A percentile compares a stretch with the other conserved stretches of the same genome.
phyloP scores from a whole-genome alignment of 2,888 invertebrate genomes.

The Eupithecia centaureata region DNA sequence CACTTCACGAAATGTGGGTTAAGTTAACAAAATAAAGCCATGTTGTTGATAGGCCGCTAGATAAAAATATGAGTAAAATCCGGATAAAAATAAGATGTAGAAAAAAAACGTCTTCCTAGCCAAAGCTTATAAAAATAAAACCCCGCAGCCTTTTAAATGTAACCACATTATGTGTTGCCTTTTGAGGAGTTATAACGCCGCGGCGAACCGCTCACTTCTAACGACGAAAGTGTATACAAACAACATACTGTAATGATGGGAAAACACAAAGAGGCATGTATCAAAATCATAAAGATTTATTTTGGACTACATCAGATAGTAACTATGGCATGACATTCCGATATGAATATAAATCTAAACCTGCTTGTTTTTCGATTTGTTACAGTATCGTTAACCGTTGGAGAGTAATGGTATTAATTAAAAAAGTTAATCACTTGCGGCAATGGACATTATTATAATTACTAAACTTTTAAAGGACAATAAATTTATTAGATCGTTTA shows the following conservation, averaged over 20 bases:
- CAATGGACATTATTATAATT: slow-evolving; percentile 20
- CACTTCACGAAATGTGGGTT: slow-evolving; percentile 43
- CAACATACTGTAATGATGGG: slow-evolving; percentile 42
- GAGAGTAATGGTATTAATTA: slow-evolving; percentile 31
- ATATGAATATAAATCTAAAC: slow-evolving; percentile 3
- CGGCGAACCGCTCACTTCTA: slow-evolving; percentile 54
- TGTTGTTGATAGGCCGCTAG: slow-evolving; percentile 10
- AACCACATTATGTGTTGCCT: slow-evolving; percentile 57
- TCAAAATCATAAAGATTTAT: slow-evolving; percentile 7
- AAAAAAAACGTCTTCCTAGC: too few relatives aligned
- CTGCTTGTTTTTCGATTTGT: slow-evolving; percentile 15
- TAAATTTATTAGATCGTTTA: neutral
- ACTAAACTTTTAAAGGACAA: neutral
- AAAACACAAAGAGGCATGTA: slow-evolving; percentile 18
- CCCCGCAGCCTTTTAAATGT: slow-evolving; percentile 21
- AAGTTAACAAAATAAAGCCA: slow-evolving; percentile 35
- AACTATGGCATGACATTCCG: neutral
- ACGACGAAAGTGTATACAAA: slow-evolving; percentile 53
- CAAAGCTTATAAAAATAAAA: slow-evolving; percentile 11
- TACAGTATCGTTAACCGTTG: slow-evolving; percentile 21
- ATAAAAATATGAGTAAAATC: slow-evolving; percentile 13
- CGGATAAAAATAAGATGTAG: neutral
- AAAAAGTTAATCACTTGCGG: slow-evolving; percentile 21
- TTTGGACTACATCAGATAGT: neutral
- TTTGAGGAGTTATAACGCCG: slow-evolving; percentile 71